Evolutionary conservation across 2,113 vertebrate species (phyloP).

Genomic region (Microtus montanus): DNA sequence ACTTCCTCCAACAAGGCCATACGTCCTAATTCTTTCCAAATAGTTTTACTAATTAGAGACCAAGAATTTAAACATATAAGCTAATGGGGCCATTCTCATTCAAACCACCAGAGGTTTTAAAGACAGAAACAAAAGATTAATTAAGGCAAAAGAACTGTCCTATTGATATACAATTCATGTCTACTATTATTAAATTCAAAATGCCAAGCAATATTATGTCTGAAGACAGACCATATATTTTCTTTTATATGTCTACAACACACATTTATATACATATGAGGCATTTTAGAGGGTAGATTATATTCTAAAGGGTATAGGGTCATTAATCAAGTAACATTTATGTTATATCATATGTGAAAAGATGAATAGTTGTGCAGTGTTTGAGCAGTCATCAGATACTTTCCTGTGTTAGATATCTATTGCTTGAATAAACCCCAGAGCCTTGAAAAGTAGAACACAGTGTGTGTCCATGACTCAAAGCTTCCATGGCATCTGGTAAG

Average conservation of each 20-base stretch:
- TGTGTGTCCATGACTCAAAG: constrained; percentile 81
- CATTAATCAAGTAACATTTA: constrained; percentile 85
- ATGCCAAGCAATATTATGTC: constrained; percentile 52
- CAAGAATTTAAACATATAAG: background rate
- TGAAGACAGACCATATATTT: background rate
- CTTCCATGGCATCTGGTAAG: constrained; percentile 84
- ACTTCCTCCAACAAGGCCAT: background rate
- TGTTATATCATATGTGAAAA: constrained; percentile 88
- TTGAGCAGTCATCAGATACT: constrained; percentile 85
- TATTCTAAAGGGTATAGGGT: constrained; percentile 69
- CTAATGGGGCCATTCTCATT: background rate
- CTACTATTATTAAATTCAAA: constrained; percentile 50
- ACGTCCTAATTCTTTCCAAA: background rate
- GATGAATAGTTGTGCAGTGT: constrained; percentile 85
- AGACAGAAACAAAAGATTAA: constrained; percentile 41
- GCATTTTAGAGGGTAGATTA: constrained; percentile 67
- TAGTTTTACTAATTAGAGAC: background rate
- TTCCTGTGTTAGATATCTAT: constrained; percentile 69
- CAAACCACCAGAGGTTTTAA: background rate
- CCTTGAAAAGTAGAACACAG: constrained; percentile 83
- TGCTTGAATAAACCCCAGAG: constrained; percentile 83
- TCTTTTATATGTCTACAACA: background rate
- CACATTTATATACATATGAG: constrained; percentile 2
- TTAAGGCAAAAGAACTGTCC: background rate
- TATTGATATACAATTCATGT: constrained; percentile 21